A percentile compares a stretch with the other conserved stretches of the same genome.
phyloP scores from a whole-genome alignment of 2,113 vertebrate genomes.

The Ceyx margarethae region DNA sequence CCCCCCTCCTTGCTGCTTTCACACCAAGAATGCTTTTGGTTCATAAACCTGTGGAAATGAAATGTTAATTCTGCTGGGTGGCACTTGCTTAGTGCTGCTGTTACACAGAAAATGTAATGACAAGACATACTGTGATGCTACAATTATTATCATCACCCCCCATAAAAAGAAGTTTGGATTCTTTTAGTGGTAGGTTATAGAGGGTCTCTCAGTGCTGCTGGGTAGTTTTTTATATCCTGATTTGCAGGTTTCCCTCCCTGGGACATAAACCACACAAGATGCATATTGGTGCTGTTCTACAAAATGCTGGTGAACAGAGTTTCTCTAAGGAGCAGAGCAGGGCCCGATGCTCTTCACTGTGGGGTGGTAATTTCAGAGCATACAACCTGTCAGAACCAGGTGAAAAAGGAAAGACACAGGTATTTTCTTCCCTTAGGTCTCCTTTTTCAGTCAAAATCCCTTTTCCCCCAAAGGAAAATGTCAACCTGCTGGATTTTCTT shows the following conservation, averaged over 20 bases:
- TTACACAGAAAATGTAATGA: background rate
- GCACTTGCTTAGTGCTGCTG: accelerated
- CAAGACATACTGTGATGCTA: accelerated
- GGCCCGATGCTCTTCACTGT: accelerated
- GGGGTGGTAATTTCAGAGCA: background rate
- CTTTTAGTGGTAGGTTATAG: background rate
- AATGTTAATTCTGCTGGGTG: background rate
- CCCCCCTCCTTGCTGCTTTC: background rate
- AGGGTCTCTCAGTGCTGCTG: accelerated
- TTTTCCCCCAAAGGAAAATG: background rate
- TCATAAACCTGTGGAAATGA: background rate
- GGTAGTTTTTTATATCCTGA: background rate
- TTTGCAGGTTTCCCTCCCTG: background rate
- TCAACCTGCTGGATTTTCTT: accelerated
- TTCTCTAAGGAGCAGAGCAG: background rate
- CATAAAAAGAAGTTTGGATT: background rate
- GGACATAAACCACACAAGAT: background rate
- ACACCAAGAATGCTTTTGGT: accelerated
- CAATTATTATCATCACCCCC: background rate
- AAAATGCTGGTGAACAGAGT: background rate
- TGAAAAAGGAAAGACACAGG: accelerated
- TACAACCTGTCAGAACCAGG: accelerated
- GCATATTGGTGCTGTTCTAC: background rate
- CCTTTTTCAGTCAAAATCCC: background rate
- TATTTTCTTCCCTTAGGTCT: background rate